phyloP scores from a whole-genome alignment of 2,113 vertebrate species.

The Macquaria ambigua region DNA sequence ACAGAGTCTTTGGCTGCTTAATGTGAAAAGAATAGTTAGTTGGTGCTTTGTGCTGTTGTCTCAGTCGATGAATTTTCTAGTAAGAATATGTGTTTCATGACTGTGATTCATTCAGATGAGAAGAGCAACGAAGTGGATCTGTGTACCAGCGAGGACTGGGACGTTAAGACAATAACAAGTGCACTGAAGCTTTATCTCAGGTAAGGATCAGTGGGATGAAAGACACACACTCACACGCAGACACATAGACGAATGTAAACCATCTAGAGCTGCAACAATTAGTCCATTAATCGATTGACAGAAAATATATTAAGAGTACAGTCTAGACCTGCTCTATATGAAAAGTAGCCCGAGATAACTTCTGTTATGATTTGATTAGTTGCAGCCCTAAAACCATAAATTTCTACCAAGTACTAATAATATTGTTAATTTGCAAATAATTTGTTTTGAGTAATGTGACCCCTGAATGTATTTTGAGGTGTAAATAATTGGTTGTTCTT shows the following conservation, averaged over 20 bases:
- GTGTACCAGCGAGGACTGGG: constrained; percentile 91
- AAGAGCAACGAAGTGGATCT: constrained; percentile 92
- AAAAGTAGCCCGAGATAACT: too few relatives aligned
- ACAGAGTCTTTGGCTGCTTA: neutral
- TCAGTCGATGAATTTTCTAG: neutral
- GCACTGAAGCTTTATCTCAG: constrained; percentile 95
- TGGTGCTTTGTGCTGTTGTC: constrained; percentile 13
- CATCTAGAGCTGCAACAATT: neutral
- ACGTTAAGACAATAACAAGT: constrained; percentile 97
- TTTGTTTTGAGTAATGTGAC: neutral
- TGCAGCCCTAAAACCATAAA: neutral
- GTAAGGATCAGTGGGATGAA: constrained; percentile 76
- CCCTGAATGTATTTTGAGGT: neutral
- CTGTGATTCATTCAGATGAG: constrained; percentile 83
- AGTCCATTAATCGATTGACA: neutral
- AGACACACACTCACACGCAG: neutral
- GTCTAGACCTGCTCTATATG: too few relatives aligned
- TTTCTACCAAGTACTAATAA: neutral
- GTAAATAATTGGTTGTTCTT: neutral
- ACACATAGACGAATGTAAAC: neutral
- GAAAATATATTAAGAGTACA: too few relatives aligned
- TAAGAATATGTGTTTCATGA: constrained; percentile 27
- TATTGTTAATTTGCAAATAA: neutral
- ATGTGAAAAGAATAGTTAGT: constrained; percentile 1
- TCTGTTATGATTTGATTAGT: neutral